Evolutionary conservation across 1,140 invertebrate species (phyloP), one percentile per base, ranked within the genome.

Genomic region (Tribolium castaneum): DNA sequence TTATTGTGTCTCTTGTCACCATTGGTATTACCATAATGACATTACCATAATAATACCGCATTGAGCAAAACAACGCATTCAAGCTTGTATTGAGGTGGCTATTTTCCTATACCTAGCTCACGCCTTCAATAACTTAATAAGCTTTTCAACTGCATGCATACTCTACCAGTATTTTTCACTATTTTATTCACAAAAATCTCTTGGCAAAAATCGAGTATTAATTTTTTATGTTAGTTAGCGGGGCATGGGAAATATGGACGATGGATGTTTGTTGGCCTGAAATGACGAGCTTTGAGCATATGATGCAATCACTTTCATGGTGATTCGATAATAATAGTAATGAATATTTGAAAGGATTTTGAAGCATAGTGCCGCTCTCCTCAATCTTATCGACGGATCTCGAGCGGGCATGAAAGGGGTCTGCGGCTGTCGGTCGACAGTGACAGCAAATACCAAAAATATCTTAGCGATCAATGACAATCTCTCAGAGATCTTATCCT

Each of bases 391-490:
- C 76, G 77, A 75, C 56, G 77, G 71, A 78, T 78, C 77, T 78
- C 51, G 50, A 51, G 45, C 25, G 13, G 9, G 50, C 51, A 14
- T 52, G 56, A 78, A 80, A 80, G 76, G 76, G 72, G 52, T 70
- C 79, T 51, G 62, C 50, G 62, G 79, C 79, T 75, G 75, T 80
- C 73, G 73, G 77, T 76, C 77, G 76, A 77, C 78, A 70, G 75
- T 79, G 76, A 80, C 81, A 75, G 35, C 56, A 75, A 81, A 82
- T 82, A 78, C 82, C 82, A 59, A 81, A 80, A 80, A 82, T 82
- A 82, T 82, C 78, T 81, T 77, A 75, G 79, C 80, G 74, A 80
- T 80, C 77, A 74, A 76, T 78, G 78, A 81, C 74, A 75, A 81
- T 82, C 80, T 80, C 59, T 14, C 51, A 45, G 22, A 73, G 78